These are phyloP conservation scores for Gymnoscopelus microlampas DNA, from an alignment of 2,797 vertebrate genomes.

Conservation along the genomic window DNA sequence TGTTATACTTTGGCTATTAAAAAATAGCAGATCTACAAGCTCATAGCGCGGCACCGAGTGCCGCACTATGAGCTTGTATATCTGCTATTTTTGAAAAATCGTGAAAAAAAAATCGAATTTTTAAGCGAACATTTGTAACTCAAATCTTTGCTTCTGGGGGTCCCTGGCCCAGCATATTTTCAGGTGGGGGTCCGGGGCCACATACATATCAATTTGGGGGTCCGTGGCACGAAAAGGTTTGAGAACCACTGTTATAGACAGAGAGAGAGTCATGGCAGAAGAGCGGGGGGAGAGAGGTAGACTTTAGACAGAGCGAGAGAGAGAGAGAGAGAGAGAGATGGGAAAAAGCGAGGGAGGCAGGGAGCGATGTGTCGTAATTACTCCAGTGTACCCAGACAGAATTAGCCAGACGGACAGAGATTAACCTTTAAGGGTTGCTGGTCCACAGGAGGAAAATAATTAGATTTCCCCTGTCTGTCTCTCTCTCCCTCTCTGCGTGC, in stretches of 20 bases:
- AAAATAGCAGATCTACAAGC: too few species aligned
- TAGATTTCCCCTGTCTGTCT: slow-evolving; percentile 61
- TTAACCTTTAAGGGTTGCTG: slow-evolving; percentile 82
- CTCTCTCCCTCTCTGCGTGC: slow-evolving; percentile 50
- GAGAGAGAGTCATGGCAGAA: not conserved
- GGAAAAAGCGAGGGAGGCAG: not conserved
- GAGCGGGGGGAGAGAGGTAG: slow-evolving; percentile 30
- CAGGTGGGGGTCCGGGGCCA: too few species aligned
- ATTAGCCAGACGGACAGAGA: slow-evolving; percentile 79
- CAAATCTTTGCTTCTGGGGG: too few species aligned
- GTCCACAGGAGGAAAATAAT: slow-evolving; percentile 79
- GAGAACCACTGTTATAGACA: slow-evolving; percentile 3
- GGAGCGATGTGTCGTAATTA: slow-evolving; percentile 69
- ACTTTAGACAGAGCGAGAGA: slow-evolving; percentile 32
- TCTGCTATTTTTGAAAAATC: too few species aligned
- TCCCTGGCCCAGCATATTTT: too few species aligned
- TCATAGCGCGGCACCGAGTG: too few species aligned
- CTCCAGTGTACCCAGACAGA: slow-evolving; percentile 70
- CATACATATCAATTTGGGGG: too few species aligned
- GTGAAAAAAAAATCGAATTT: too few species aligned
- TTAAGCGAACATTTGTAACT: too few species aligned
- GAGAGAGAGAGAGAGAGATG: slow-evolving; percentile 12
- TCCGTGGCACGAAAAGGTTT: too few species aligned
- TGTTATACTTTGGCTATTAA: too few species aligned
- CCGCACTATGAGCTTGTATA: too few species aligned